Evolutionary conservation across 2,888 invertebrate species (phyloP), one percentile per base, ranked within the genome.

Genomic region (Cheilosia pagana): DNA sequence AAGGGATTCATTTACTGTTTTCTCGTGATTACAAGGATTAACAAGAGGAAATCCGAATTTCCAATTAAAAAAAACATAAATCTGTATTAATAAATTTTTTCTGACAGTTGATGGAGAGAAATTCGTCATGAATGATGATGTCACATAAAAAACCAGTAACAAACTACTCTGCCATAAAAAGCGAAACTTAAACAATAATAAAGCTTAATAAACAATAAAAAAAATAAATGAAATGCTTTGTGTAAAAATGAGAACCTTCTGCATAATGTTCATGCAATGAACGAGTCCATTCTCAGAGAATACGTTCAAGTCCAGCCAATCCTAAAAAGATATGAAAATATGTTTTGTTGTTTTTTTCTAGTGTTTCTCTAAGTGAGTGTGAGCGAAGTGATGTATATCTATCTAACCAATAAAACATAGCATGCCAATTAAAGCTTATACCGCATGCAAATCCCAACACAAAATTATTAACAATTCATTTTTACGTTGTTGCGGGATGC

Each of bases 221-320:
- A 41, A 16, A 55, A 48, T 28, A 57, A 43, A 57, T n/a, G 31
- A 57, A 43, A 57, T n/a, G 31, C 35, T 52, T 68, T 67, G 60
- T 70, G 60, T 75, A 86, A 50, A 52, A 19, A 50, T 31, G 25
- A 53, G 87, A 91, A 91, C 92, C 92, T 91, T 90, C 91, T 91
- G 91, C 90, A 91, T 90, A 90, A 90, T 91, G 91, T 91, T 91
- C 91, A 91, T 91, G 91, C 92, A 91, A 90, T 91, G 90, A 89
- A 91, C 89, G 89, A 92, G 89, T 90, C 92, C 91, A 88, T 88
- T 90, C 89, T 91, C 91, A 88, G 91, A 91, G 90, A 91, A 91
- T 85, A 91, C 90, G 89, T 91, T 90, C 88, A 89, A 89, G 90
- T 91, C 91, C 91, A 92, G 91, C 91, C 91, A 92, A 90, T 92